Evolutionary conservation across 2,888 invertebrate genomes (phyloP), one percentile per base, ranked within the genome.

Genomic region (Tineola bisselliella): DNA sequence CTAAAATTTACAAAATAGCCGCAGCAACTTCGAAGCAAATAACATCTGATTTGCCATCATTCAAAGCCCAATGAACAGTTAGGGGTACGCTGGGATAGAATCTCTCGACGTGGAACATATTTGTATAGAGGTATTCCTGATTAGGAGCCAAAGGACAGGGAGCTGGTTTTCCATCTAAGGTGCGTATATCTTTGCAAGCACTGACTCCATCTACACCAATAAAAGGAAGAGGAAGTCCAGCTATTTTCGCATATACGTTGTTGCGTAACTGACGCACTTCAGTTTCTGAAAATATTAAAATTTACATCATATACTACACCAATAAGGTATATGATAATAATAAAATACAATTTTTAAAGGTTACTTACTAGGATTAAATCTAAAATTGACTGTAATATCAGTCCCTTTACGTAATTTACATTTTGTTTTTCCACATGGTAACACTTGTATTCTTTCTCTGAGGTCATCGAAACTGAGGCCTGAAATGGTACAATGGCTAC

Each of bases 1-100:
- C 25, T 25, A 25, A 25, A 25, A 25, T 4, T 6, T 25, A 43
- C 43, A 13, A 43, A 66, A 91, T 92, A 68, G 82, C 89, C 6
- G 91, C 90, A 8, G 90, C 90, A 62, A 92, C 87, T 77, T 90
- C 89, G 75, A 93, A 93, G 69, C 93, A 93, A 15, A 88, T 75
- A 1, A 89, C 74, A 64, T 87, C 79, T 17, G 82, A 73, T 11
- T 81, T 74, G 13, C 81, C 73, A 13, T 81, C 88, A 1, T 65
- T 64, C 10, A 93, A 75, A 8, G 87, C 89, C 90, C 92, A 93
- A 65, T 90, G 89, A 0, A 93, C 91, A 1, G 74, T 73, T 31
- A 90, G 68, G 56, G 78, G 78, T 0, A 88, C 71, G 0, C 72
- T 74, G 0, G 89, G 89, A 67, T 88, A 89, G 18, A 81, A 69